phyloP scores from a whole-genome alignment of 2,797 vertebrate species.

The Lagorchestes hirsutus region DNA sequence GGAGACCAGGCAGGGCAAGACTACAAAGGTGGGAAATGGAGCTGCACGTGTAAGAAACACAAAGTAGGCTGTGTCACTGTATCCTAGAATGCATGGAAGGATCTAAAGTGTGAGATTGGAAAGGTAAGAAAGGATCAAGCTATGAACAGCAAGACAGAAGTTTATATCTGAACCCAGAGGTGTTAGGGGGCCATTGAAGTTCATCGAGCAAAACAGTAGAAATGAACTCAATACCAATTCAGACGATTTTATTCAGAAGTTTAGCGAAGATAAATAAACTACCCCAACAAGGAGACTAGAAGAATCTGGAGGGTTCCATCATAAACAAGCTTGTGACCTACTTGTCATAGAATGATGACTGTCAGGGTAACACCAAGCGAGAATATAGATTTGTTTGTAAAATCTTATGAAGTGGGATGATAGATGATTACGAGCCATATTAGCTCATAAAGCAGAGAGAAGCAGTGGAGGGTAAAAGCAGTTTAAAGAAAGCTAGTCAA shows the following conservation, averaged over 20 bases:
- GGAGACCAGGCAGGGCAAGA: background rate
- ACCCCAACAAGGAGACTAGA: background rate
- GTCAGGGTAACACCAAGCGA: background rate
- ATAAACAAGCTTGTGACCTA: background rate
- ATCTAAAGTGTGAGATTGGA: background rate
- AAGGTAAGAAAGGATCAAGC: background rate
- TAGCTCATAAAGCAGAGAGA: background rate
- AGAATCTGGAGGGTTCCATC: background rate
- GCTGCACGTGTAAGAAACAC: background rate
- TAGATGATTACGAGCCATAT: background rate
- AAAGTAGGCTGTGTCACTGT: background rate
- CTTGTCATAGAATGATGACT: background rate
- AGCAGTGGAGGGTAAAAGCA: background rate
- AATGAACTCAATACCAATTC: background rate
- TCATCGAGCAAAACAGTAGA: background rate
- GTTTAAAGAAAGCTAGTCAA: background rate
- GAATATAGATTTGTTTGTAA: background rate
- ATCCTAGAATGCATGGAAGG: background rate
- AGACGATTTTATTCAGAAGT: background rate
- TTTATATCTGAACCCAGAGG: background rate
- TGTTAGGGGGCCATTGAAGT: background rate
- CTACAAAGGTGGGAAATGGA: background rate
- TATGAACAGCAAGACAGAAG: background rate
- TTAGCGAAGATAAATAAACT: background rate
- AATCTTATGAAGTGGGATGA: background rate